Percentiles rank a stretch among this genome's conserved stretches.
phyloP scores from a whole-genome alignment of 1,140 invertebrate species.

The Caerostris extrusa region DNA sequence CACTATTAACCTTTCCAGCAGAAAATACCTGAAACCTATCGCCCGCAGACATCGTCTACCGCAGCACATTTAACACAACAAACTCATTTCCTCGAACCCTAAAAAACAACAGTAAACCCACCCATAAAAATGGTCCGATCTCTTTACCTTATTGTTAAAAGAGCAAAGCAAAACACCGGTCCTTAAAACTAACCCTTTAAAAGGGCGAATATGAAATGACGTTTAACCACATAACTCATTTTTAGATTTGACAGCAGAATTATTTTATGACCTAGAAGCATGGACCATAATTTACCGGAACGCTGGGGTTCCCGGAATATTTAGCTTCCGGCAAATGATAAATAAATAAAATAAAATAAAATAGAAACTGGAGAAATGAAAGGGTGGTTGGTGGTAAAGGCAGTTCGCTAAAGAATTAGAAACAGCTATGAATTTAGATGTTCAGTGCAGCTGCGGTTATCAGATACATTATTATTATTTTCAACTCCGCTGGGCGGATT shows the following conservation, averaged over 20 bases:
- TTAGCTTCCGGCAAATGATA: neutral
- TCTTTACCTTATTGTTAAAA: neutral
- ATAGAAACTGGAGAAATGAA: neutral
- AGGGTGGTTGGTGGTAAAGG: neutral
- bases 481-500: constrained; percentile 11
- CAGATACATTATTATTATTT: constrained; percentile 52
- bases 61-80: neutral
- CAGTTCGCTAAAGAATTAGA: constrained; percentile 35
- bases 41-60: neutral
- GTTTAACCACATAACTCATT: constrained; percentile 9
- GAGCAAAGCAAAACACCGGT: neutral
- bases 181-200: constrained; percentile 24
- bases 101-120: neutral
- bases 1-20: too few relatives aligned
- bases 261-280: constrained; percentile 24
- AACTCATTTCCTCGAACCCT: neutral
- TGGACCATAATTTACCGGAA: constrained; percentile 42
- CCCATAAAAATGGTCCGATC: neutral
- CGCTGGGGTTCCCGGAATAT: neutral
- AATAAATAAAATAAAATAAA: neutral
- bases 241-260: constrained; percentile 48
- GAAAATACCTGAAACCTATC: too few relatives aligned
- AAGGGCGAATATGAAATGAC: constrained; percentile 24
- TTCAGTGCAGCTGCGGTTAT: constrained; percentile 13
- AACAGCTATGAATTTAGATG: constrained; percentile 63